phyloP scores from a whole-genome alignment of 2,797 vertebrate genomes.

The Sarcoramphus papa region DNA sequence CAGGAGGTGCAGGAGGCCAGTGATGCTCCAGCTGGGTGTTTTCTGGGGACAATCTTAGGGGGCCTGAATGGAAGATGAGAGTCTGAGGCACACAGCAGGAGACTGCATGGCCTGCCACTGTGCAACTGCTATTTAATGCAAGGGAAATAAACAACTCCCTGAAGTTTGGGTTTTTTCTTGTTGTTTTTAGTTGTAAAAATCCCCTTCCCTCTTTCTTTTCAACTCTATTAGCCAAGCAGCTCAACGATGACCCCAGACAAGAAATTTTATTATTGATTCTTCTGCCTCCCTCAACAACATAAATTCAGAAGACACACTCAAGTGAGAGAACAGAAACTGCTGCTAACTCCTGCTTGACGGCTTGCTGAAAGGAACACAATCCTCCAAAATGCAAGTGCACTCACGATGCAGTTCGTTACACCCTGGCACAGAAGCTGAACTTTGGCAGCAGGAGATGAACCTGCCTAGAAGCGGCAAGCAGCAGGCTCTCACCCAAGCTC shows the following conservation, averaged over 20 bases:
- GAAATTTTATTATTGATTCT: neutral
- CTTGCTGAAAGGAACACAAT: neutral
- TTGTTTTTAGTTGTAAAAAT: neutral
- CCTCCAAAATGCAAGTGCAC: neutral
- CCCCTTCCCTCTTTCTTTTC: neutral
- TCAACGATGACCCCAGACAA: rapidly evolving
- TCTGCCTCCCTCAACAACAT: neutral
- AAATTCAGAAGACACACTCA: neutral
- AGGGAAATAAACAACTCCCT: neutral
- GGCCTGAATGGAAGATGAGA: neutral
- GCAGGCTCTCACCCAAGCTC: neutral
- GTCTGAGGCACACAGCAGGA: neutral
- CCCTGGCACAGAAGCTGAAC: neutral
- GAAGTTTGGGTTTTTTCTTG: neutral
- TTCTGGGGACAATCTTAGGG: neutral
- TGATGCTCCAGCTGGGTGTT: neutral
- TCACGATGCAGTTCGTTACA: neutral
- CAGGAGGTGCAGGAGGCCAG: neutral
- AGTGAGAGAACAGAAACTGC: neutral
- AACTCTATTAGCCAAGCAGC: neutral
- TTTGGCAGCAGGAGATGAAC: neutral
- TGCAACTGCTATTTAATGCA: neutral
- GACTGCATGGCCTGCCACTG: neutral
- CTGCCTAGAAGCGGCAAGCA: neutral
- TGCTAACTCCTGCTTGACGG: neutral